These are phyloP conservation scores for Arctocebus calabarensis DNA, from an alignment of 2,797 vertebrate genomes.

Conservation along the genomic window DNA sequence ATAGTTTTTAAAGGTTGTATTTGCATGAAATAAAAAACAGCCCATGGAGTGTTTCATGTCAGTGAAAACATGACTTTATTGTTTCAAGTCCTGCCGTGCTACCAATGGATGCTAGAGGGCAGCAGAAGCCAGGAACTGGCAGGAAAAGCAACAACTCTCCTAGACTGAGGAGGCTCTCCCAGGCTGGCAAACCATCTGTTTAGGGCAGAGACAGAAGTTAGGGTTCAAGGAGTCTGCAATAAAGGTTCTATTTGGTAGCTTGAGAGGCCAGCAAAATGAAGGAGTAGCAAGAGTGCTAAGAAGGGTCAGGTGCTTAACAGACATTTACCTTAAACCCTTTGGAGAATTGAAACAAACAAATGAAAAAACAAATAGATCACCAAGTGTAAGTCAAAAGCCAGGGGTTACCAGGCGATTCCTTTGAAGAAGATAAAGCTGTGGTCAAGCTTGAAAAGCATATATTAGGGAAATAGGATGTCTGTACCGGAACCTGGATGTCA, in stretches of 20 bases:
- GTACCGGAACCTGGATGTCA: not conserved
- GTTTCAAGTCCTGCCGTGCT: conserved; percentile 59
- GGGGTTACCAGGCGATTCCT: not conserved
- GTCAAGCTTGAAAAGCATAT: not conserved
- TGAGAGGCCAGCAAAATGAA: conserved; percentile 27
- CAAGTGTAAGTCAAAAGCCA: not conserved
- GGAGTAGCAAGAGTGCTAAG: not conserved
- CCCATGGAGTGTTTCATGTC: not conserved
- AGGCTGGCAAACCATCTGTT: not conserved
- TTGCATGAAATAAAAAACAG: conserved; percentile 14
- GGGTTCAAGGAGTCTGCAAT: conserved; percentile 50
- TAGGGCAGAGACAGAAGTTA: conserved; percentile 5
- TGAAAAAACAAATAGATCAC: not conserved
- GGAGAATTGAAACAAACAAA: not conserved
- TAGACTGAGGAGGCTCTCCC: not conserved
- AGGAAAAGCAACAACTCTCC: not conserved
- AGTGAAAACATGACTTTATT: conserved; percentile 27
- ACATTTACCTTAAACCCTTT: not conserved
- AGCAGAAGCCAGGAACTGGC: conserved; percentile 78
- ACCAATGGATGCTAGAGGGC: conserved; percentile 79
- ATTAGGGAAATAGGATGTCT: not conserved
- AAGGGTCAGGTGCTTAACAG: not conserved
- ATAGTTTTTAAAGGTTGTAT: not conserved
- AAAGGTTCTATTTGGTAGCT: conserved; percentile 47
- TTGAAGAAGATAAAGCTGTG: not conserved